These are phyloP conservation scores for Sebastes itinus DNA, from an alignment of 2,797 vertebrate genomes.

Conservation along the genomic window DNA sequence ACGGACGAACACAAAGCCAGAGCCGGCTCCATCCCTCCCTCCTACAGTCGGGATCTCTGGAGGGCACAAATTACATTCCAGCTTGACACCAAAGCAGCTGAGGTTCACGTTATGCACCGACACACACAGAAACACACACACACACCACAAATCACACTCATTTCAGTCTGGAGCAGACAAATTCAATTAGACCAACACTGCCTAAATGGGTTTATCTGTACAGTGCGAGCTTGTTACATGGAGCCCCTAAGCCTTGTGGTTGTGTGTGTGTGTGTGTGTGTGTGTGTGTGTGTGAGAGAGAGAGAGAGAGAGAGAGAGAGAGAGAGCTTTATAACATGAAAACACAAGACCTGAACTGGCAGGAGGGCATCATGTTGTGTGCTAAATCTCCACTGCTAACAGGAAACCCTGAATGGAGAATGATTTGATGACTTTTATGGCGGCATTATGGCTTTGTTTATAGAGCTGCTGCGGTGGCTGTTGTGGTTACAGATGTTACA, in stretches of 20 bases:
- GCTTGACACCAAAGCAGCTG: slow-evolving; percentile 45
- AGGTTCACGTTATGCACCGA: slow-evolving; percentile 3
- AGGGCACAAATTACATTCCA: slow-evolving; percentile 48
- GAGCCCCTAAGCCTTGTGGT: slow-evolving; percentile 21
- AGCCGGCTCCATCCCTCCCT: neutral
- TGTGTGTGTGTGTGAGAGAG: neutral
- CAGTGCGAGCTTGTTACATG: slow-evolving; percentile 29
- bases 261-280: too few species aligned
- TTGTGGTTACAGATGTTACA: neutral
- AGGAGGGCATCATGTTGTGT: slow-evolving; percentile 30
- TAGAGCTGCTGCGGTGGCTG: neutral
- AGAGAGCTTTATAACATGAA: slow-evolving; percentile 20
- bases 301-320: neutral
- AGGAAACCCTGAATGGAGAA: slow-evolving; percentile 1
- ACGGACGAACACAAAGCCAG: neutral
- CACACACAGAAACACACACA: slow-evolving; percentile 26
- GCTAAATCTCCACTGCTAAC: slow-evolving; percentile 51
- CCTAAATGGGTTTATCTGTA: slow-evolving; percentile 52
- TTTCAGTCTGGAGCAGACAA: slow-evolving; percentile 49
- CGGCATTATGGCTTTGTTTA: neutral
- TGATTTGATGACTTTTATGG: slow-evolving; percentile 14
- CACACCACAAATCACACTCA: slow-evolving; percentile 26
- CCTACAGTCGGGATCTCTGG: slow-evolving; percentile 18
- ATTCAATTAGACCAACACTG: slow-evolving; percentile 63
- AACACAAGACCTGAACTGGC: slow-evolving; percentile 21